A percentile compares a stretch with the other conserved stretches of the same genome.
Conservation (phyloP, 2,113 vertebrate genomes). For the Apistogramma diplotaenia region DNA sequence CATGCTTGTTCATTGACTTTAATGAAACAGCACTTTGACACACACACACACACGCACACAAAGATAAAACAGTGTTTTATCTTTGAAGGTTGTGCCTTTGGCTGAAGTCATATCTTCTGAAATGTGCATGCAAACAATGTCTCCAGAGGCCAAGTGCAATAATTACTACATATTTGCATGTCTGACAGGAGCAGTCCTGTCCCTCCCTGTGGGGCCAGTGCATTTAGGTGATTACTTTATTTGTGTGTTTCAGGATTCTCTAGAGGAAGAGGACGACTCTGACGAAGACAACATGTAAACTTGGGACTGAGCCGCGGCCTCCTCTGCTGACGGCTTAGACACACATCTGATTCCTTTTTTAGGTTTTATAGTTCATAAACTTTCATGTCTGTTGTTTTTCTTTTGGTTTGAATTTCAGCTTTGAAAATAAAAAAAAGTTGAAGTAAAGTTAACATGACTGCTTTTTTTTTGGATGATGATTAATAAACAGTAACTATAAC, state of each 20-base stretch:
- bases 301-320: background rate
- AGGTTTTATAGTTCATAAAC: conserved; percentile 56
- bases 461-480: background rate
- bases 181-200: background rate
- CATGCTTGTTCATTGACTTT: too few species aligned
- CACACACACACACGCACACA: too few species aligned
- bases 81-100: too few species aligned
- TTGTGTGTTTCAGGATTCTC: conserved; percentile 85
- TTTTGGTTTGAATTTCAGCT: conserved; percentile 30
- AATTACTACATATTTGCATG: background rate
- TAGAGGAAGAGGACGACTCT: conserved; percentile 98
- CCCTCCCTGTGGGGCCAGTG: background rate
- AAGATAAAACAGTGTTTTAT: too few species aligned
- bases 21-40: too few species aligned
- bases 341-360: conserved; percentile 41
- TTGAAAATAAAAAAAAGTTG: conserved; percentile 40
- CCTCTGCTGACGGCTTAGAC: background rate
- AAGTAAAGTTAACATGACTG: background rate
- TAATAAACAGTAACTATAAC: background rate
- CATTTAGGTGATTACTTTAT: background rate
- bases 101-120: too few species aligned
- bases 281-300: conserved; percentile 98
- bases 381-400: background rate
- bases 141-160: too few species aligned
- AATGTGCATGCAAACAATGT: too few species aligned